Percentiles rank a stretch among this genome's conserved stretches.
phyloP scores from a whole-genome alignment of 2,797 vertebrate genomes.

The Miichthys miiuy region DNA sequence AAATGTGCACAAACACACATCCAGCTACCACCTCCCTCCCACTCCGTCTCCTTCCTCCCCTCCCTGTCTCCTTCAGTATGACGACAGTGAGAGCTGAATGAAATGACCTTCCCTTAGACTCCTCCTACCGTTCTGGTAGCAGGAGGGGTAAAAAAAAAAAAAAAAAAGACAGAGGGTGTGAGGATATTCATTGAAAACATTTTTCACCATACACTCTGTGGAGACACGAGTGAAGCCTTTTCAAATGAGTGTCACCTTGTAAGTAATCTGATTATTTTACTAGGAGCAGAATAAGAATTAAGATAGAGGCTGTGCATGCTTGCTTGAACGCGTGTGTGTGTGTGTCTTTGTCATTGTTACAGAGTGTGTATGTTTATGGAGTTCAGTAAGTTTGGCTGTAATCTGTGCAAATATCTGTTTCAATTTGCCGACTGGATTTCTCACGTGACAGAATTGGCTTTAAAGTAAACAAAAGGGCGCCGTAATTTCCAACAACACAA shows the following conservation, averaged over 20 bases:
- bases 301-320: conserved; percentile 8
- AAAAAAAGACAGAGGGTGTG: conserved; percentile 54
- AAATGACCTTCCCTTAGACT: conserved; percentile 78
- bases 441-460: neutral
- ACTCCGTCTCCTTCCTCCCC: conserved; percentile 41
- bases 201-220: conserved; percentile 54
- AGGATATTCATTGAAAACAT: conserved; percentile 71
- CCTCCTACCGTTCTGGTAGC: conserved; percentile 69
- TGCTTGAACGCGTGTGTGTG: conserved; percentile 17
- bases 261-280: conserved; percentile 67
- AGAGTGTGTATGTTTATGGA: conserved; percentile 33
- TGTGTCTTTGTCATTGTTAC: conserved; percentile 9
- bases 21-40: conserved; percentile 42
- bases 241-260: conserved; percentile 70
- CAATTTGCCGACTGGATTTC: neutral
- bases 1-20: conserved; percentile 35
- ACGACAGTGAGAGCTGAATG: conserved; percentile 80
- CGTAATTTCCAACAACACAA: neutral
- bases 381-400: conserved; percentile 45
- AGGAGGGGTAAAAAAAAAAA: conserved; percentile 49
- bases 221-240: conserved; percentile 61
- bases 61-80: conserved; percentile 67
- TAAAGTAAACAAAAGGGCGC: conserved; percentile 9
- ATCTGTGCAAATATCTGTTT: conserved; percentile 7
- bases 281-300: conserved; percentile 5